Percentiles rank a stretch among this genome's conserved stretches.
Conservation (phyloP, 2,113 vertebrate species). For the Hiodon tergisus region DNA sequence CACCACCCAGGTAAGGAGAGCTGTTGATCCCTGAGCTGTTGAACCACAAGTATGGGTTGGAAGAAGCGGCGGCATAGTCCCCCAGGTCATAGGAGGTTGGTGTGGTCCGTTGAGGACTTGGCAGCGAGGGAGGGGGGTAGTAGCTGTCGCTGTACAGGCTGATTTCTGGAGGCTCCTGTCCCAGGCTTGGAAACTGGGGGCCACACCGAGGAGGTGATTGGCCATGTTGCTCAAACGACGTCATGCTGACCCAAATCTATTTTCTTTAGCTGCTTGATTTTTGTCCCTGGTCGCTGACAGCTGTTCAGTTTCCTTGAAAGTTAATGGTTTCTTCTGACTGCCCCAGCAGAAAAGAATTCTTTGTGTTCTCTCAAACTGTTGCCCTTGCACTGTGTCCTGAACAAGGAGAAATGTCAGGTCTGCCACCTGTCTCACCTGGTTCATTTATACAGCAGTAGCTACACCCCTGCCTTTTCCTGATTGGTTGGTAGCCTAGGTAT, state of each 20-base stretch:
- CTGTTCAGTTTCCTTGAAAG: constrained; percentile 1
- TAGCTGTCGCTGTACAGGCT: constrained; percentile 90
- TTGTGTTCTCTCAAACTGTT: constrained; percentile 30
- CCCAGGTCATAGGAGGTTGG: constrained; percentile 78
- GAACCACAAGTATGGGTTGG: constrained; percentile 93
- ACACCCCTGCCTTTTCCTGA: constrained; percentile 51
- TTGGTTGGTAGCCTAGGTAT: constrained; percentile 55
- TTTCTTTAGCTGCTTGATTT: constrained; percentile 30
- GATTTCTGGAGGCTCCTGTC: constrained; percentile 93
- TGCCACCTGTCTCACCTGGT: constrained; percentile 60
- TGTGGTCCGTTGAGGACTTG: constrained; percentile 80
- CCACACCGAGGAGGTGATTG: constrained; percentile 88
- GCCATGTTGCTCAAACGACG: constrained; percentile 78
- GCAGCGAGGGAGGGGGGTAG: constrained; percentile 83
- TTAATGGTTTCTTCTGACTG: background rate
- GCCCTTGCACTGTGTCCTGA: constrained; percentile 55
- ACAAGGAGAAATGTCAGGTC: constrained; percentile 15
- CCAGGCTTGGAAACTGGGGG: constrained; percentile 90
- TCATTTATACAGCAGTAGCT: constrained; percentile 54
- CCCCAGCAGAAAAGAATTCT: background rate
- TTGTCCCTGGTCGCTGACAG: constrained; percentile 14
- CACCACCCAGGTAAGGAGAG: constrained; percentile 66
- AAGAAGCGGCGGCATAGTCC: constrained; percentile 71
- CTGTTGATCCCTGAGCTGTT: constrained; percentile 83
- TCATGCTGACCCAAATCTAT: constrained; percentile 67